Percentiles rank a stretch among this genome's conserved stretches.
These are phyloP conservation scores for Cyprinus carpio DNA, from an alignment of 2,113 vertebrate genomes.

Conservation along the genomic window DNA sequence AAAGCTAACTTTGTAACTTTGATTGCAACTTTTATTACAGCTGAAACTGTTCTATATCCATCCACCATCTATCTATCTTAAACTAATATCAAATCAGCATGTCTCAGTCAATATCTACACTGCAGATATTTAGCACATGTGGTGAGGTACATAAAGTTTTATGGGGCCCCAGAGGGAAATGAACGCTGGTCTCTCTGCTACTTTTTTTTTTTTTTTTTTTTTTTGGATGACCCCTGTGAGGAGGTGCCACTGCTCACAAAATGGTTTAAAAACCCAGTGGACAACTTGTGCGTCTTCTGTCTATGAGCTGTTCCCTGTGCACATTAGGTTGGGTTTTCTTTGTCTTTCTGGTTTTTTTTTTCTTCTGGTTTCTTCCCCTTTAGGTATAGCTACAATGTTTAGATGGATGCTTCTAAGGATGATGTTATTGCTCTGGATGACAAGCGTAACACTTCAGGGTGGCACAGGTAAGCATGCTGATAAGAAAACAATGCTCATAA, in stretches of 20 bases:
- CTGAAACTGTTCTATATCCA: too few relatives aligned
- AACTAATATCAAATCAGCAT: neutral
- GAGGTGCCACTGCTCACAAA: slow-evolving; percentile 54
- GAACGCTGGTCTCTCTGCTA: too few relatives aligned
- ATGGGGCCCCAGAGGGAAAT: neutral
- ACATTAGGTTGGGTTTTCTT: neutral
- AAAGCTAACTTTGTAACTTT: too few relatives aligned
- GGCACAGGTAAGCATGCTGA: slow-evolving; percentile 50
- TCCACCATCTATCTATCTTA: too few relatives aligned
- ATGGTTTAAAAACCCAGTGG: slow-evolving; percentile 52
- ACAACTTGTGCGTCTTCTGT: slow-evolving; percentile 42
- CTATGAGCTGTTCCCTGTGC: slow-evolving; percentile 34
- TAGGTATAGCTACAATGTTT: slow-evolving; percentile 63
- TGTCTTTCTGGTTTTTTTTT: slow-evolving; percentile 16
- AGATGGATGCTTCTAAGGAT: slow-evolving; percentile 62
- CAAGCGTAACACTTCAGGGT: slow-evolving; percentile 55
- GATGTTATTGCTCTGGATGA: slow-evolving; percentile 66
- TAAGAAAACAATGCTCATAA: slow-evolving; percentile 57
- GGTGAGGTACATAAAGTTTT: slow-evolving; percentile 22
- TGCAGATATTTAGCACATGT: slow-evolving; percentile 20
- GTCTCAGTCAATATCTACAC: neutral
- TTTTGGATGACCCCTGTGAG: neutral
- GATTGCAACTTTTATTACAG: neutral
- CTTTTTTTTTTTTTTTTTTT: neutral
- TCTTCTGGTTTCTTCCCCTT: slow-evolving; percentile 41